These are phyloP conservation scores for Brachionus calyciflorus DNA, from an alignment of 1,140 invertebrate species.

Conservation along the genomic window DNA sequence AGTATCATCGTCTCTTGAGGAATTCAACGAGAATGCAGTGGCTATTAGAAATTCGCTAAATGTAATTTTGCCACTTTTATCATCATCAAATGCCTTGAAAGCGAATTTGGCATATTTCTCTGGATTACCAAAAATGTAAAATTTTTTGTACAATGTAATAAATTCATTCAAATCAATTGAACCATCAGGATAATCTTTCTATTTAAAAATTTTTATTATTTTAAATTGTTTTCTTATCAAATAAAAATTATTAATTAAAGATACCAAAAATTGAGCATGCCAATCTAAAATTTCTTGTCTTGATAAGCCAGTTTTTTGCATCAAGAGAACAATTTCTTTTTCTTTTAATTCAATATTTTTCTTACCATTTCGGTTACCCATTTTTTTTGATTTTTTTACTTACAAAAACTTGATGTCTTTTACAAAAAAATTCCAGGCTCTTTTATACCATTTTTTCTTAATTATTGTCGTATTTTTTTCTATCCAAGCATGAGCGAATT, in stretches of 20 bases:
- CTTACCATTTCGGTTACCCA: constrained; percentile 13
- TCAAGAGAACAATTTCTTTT: constrained; percentile 34
- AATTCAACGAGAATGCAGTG: background rate
- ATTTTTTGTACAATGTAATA: constrained; percentile 6
- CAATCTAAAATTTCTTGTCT: constrained; percentile 39
- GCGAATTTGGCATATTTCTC: constrained; percentile 17
- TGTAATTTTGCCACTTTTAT: constrained; percentile 43
- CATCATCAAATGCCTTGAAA: constrained; percentile 31
- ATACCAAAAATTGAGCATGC: constrained; percentile 7
- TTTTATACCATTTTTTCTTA: no score
- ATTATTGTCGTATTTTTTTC: no score
- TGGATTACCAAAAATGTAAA: constrained; percentile 7
- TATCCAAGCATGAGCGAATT: no score
- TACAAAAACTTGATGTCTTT: no score
- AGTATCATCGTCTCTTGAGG: background rate
- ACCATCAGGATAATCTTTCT: constrained; percentile 29
- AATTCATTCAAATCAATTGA: constrained; percentile 18
- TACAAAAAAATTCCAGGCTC: no score
- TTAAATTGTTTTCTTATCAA: background rate
- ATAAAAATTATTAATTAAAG: background rate
- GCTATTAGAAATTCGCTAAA: constrained; percentile 46
- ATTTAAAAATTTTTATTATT: background rate
- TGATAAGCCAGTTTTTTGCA: constrained; percentile 29
- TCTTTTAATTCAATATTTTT: constrained; percentile 39
- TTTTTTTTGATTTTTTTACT: no score